These are phyloP conservation scores for Casuarius casuarius DNA, from an alignment of 2,113 vertebrate species.

Conservation along the genomic window DNA sequence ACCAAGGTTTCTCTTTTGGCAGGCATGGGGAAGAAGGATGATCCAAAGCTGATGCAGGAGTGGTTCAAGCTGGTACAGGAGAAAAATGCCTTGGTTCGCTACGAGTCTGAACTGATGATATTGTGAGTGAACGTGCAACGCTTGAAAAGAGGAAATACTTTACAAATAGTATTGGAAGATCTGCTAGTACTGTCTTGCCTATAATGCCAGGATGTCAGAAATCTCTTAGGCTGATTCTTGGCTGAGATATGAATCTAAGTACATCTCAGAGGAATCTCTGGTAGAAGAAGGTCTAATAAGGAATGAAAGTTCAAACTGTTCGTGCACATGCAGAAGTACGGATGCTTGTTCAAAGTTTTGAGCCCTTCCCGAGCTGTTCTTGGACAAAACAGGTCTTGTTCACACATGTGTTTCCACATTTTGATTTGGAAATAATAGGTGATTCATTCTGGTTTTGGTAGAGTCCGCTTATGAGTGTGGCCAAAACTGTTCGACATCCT, in stretches of 20 bases:
- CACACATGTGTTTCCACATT: accelerated
- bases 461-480: neutral
- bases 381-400: neutral
- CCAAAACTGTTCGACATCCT: neutral
- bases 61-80: slow-evolving; percentile 99
- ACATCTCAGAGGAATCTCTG: neutral
- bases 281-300: neutral
- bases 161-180: neutral
- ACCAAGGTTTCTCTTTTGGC: slow-evolving; percentile 47
- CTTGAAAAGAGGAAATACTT: neutral
- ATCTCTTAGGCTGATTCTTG: neutral
- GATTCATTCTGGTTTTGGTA: neutral
- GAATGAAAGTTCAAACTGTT: neutral
- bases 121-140: slow-evolving; percentile 87
- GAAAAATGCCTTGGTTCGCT: slow-evolving; percentile 97
- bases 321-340: neutral
- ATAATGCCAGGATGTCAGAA: neutral
- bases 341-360: neutral
- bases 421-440: neutral
- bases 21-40: slow-evolving; percentile 99
- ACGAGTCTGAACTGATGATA: slow-evolving; percentile 98
- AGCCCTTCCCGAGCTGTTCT: neutral
- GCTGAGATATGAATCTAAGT: neutral
- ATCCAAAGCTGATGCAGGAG: slow-evolving; percentile 98
- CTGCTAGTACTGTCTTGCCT: neutral